Evolutionary conservation across 2,797 vertebrate genomes (phyloP).

Genomic region (Tangara arthus): DNA sequence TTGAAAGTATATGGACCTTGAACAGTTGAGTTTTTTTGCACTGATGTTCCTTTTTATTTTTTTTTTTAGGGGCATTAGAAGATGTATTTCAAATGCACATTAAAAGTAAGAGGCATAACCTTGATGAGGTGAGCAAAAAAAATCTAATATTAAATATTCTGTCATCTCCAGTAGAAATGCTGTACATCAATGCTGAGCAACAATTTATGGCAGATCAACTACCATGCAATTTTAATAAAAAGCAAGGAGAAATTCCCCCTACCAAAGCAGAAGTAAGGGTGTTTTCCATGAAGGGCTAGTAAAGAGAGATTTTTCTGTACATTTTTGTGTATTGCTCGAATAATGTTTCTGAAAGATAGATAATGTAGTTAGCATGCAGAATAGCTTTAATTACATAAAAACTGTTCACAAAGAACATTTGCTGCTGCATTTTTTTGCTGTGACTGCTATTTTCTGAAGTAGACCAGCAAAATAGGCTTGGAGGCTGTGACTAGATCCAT

Average conservation of each 20-base stretch:
- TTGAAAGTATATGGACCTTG: neutral
- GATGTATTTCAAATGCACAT: constrained; percentile 59
- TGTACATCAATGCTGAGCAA: neutral
- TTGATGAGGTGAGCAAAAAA: constrained; percentile 57
- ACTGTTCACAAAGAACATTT: neutral
- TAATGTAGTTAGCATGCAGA: neutral
- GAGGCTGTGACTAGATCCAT: neutral
- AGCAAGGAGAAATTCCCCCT: neutral
- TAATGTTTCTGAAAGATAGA: neutral
- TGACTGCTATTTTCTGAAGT: neutral
- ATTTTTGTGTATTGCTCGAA: neutral
- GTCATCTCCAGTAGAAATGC: constrained; percentile 6
- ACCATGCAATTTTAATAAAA: neutral
- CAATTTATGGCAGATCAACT: neutral
- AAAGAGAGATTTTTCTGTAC: neutral
- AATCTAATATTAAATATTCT: constrained; percentile 22
- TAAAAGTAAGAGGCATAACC: constrained; percentile 35
- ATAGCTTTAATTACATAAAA: constrained; percentile 24
- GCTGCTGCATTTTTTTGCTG: neutral
- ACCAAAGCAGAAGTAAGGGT: neutral
- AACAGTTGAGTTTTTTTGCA: neutral
- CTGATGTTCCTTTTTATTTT: constrained; percentile 10
- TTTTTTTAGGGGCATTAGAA: constrained; percentile 47
- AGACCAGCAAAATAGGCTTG: neutral
- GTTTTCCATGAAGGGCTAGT: neutral